Evolutionary conservation across 2,888 invertebrate species (phyloP).

Genomic region (Cephus rjabovi): DNA sequence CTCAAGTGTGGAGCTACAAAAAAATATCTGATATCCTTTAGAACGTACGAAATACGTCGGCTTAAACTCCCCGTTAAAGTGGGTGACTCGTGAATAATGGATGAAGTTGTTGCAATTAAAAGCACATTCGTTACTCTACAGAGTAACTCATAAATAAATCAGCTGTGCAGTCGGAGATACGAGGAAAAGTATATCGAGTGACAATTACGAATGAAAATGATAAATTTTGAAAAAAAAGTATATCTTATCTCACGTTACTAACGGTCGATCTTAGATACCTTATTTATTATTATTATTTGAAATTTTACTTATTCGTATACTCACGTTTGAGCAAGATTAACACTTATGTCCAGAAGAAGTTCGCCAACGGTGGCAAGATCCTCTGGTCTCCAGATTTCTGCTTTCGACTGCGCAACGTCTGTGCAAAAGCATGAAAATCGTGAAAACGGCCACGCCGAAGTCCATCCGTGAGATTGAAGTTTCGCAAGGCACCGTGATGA

Average conservation of each 20-base stretch:
- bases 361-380: slow-evolving; percentile 89
- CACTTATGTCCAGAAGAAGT: slow-evolving; percentile 85
- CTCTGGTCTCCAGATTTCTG: slow-evolving; percentile 83
- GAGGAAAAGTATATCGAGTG: not conserved
- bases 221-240: not conserved
- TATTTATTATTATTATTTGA: not conserved
- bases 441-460: not conserved
- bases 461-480: not conserved
- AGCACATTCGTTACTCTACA: not conserved
- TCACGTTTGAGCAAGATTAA: slow-evolving; percentile 86
- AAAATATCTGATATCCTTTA: not conserved
- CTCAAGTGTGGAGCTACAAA: not conserved
- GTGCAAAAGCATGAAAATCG: slow-evolving; percentile 42
- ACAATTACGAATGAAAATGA: not conserved
- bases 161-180: not conserved
- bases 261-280: too few species aligned
- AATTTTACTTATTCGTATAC: slow-evolving; percentile 51
- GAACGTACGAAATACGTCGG: not conserved
- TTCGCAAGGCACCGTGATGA: not conserved
- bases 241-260: too few species aligned
- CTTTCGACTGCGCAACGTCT: slow-evolving; percentile 85
- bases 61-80: not conserved
- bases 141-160: not conserved
- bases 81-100: not conserved
- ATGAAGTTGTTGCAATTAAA: not conserved